Evolutionary conservation across 2,888 invertebrate genomes (phyloP).

Genomic region (Noctua fimbriata): DNA sequence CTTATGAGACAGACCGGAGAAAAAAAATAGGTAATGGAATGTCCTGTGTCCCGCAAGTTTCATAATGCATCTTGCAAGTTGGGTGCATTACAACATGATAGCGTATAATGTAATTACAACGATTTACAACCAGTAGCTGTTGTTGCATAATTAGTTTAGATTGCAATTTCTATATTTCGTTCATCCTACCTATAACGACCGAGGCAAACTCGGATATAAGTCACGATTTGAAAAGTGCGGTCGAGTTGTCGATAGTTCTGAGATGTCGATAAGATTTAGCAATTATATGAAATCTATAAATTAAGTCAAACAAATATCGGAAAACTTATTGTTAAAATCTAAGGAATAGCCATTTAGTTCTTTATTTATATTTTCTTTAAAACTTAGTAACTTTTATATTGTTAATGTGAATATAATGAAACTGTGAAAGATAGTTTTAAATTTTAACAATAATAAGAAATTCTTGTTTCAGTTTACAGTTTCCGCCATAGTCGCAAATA

Average conservation of each 20-base stretch:
- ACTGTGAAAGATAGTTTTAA: neutral
- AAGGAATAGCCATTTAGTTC: neutral
- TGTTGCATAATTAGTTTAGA: conserved; percentile 65
- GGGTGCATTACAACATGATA: conserved; percentile 16
- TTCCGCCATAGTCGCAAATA: neutral
- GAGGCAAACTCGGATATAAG: conserved; percentile 62
- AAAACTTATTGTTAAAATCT: neutral
- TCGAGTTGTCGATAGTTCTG: conserved; percentile 46
- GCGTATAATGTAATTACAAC: conserved; percentile 46
- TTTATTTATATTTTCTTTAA: neutral
- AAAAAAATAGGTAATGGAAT: neutral
- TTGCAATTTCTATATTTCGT: conserved; percentile 67
- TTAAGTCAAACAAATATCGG: neutral
- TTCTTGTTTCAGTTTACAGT: neutral
- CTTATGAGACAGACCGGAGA: neutral
- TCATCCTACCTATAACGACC: conserved; percentile 64
- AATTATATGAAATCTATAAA: neutral
- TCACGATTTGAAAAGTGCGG: conserved; percentile 63
- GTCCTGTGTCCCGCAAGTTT: neutral
- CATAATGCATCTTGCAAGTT: neutral
- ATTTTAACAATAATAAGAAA: neutral
- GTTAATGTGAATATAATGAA: neutral
- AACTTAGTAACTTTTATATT: neutral
- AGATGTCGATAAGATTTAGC: conserved; percentile 36
- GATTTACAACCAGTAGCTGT: conserved; percentile 52